Conservation (phyloP, 2,888 invertebrate genomes). For the Lochmaea crataegi region DNA sequence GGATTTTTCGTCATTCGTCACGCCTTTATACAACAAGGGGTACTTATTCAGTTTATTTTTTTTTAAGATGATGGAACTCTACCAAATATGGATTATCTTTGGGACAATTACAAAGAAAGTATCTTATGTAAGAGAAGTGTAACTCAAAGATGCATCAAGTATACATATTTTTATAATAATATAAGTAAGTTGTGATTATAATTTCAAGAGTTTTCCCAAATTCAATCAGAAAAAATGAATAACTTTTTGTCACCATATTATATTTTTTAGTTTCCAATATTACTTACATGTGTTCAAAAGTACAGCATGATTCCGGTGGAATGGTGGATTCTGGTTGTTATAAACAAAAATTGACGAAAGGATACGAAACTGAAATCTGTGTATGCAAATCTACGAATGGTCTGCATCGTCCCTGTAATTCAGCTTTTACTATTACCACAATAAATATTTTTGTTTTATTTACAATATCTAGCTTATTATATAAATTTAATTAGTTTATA, state of each 20-base stretch:
- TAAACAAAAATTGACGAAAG: constrained; percentile 63
- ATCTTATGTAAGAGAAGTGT: constrained; percentile 70
- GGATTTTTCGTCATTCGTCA: no score
- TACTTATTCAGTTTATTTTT: neutral
- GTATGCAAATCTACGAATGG: constrained; percentile 66
- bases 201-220: neutral
- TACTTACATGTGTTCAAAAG: constrained; percentile 77
- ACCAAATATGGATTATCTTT: constrained; percentile 73
- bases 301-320: constrained; percentile 65
- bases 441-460: constrained; percentile 24
- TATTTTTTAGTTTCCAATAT: constrained; percentile 73
- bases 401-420: constrained; percentile 66
- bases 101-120: constrained; percentile 67
- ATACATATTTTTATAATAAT: constrained; percentile 73
- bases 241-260: neutral
- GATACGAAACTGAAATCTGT: constrained; percentile 67
- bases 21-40: no score
- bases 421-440: constrained; percentile 29
- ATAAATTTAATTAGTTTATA: neutral
- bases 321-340: constrained; percentile 71
- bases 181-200: constrained; percentile 65
- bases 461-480: neutral
- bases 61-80: constrained; percentile 71
- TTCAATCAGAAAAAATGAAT: neutral
- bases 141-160: constrained; percentile 75